Evolutionary conservation across 2,113 vertebrate genomes (phyloP).

Genomic region (Diphyllodes magnificus): DNA sequence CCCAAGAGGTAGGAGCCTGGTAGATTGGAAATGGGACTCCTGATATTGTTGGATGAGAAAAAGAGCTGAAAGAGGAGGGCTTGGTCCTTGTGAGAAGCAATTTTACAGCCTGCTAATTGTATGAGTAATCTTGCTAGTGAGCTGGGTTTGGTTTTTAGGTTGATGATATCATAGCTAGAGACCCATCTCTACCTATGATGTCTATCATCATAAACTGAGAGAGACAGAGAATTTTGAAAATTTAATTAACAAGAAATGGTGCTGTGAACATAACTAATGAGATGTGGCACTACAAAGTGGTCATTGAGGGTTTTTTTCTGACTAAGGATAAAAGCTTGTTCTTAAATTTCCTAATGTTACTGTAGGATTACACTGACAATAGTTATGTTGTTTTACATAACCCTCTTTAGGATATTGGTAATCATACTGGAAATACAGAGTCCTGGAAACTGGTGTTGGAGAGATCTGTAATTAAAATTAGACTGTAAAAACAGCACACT

Average conservation of each 20-base stretch:
- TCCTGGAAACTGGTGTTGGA: background rate
- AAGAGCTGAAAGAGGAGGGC: background rate
- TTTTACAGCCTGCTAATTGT: background rate
- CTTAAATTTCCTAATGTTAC: background rate
- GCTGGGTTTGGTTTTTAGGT: background rate
- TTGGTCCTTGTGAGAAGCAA: background rate
- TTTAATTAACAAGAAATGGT: background rate
- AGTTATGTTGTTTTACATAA: background rate
- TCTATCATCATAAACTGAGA: background rate
- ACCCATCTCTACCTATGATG: background rate
- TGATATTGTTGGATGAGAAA: background rate
- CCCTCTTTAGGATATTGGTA: background rate
- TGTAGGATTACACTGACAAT: background rate
- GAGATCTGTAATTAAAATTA: background rate
- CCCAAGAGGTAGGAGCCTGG: background rate
- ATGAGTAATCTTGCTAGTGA: background rate
- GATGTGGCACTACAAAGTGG: background rate
- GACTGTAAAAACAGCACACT: background rate
- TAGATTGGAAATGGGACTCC: background rate
- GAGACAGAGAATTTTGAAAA: background rate
- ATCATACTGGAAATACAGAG: background rate
- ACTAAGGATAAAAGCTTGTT: background rate
- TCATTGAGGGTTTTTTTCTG: background rate
- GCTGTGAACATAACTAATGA: background rate
- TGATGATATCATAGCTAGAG: background rate